Evolutionary conservation across 2,888 invertebrate genomes (phyloP).

Genomic region (Onchidella celtica): DNA sequence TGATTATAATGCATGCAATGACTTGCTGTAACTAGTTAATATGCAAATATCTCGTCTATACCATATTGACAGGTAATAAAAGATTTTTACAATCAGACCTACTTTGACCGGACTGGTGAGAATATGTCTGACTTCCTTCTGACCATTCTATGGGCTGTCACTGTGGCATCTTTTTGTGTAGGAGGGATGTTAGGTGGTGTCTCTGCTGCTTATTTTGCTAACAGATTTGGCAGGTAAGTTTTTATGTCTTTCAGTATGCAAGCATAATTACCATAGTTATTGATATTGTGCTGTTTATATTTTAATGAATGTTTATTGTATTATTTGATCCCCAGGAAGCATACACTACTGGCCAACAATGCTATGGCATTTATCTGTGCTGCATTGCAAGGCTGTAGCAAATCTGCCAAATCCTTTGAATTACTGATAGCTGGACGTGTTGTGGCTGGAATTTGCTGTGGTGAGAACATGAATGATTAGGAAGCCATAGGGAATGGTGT

Average conservation of each 20-base stretch:
- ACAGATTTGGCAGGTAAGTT: constrained; percentile 82
- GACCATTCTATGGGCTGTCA: constrained; percentile 87
- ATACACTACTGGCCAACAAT: constrained; percentile 90
- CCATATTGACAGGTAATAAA: no score
- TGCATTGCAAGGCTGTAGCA: constrained; percentile 86
- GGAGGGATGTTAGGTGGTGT: constrained; percentile 93
- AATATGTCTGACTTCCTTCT: constrained; percentile 79
- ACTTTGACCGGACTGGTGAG: constrained; percentile 81
- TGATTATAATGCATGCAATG: no score
- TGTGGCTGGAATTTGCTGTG: constrained; percentile 89
- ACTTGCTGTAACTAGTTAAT: no score
- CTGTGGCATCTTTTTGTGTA: constrained; percentile 90
- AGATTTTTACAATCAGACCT: constrained; percentile 85
- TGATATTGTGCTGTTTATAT: no score
- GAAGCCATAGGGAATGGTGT: no score
- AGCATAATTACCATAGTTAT: no score
- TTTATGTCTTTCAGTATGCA: no score
- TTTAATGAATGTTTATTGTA: no score
- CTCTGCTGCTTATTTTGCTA: constrained; percentile 84
- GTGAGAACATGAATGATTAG: no score
- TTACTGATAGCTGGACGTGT: constrained; percentile 90
- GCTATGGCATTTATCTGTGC: constrained; percentile 86
- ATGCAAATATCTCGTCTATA: no score
- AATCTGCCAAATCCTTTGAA: constrained; percentile 86
- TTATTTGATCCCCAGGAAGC: no score